Percentiles rank a stretch among this genome's conserved stretches.
Conservation (phyloP, 92 coral and sea anemone genomes). For the Siderastrea siderea region DNA sequence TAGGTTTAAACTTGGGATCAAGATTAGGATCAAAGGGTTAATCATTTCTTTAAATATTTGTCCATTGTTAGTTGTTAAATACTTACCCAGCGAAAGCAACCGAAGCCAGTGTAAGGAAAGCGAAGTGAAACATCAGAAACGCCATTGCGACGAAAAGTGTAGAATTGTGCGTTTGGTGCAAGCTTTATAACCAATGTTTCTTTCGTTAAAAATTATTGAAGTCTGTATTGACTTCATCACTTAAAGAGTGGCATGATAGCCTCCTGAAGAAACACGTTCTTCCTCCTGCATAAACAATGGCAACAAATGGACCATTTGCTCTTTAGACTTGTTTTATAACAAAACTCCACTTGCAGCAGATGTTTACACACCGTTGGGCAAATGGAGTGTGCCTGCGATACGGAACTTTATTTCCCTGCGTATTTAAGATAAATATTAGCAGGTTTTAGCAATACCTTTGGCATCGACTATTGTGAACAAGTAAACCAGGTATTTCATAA, state of each 20-base stretch:
- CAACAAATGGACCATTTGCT: not conserved
- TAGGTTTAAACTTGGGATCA: not conserved
- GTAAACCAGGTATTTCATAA: not conserved
- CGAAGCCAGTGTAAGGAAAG: not conserved
- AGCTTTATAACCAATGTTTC: not conserved
- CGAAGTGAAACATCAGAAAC: not conserved
- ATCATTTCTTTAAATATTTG: not conserved
- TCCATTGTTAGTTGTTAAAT: not conserved
- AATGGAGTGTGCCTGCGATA: not conserved
- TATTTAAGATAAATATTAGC: not conserved
- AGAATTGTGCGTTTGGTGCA: not conserved
- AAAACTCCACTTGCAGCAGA: not conserved
- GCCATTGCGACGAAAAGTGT: constrained; percentile 6
- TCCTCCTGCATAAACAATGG: constrained; percentile 9
- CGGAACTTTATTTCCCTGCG: no score
- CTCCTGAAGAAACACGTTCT: not conserved
- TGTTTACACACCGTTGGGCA: constrained; percentile 17
- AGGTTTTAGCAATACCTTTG: not conserved
- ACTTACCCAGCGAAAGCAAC: constrained; percentile 31
- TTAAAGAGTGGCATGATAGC: not conserved
- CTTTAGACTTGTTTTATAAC: constrained; percentile 6
- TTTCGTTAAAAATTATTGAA: not conserved
- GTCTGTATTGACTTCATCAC: constrained; percentile 1
- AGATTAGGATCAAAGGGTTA: not conserved
- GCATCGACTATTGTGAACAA: not conserved